Evolutionary conservation across 64 coral and sea anemone species (phyloP), one percentile per base, ranked within the genome.

Genomic region (Montipora cactus): DNA sequence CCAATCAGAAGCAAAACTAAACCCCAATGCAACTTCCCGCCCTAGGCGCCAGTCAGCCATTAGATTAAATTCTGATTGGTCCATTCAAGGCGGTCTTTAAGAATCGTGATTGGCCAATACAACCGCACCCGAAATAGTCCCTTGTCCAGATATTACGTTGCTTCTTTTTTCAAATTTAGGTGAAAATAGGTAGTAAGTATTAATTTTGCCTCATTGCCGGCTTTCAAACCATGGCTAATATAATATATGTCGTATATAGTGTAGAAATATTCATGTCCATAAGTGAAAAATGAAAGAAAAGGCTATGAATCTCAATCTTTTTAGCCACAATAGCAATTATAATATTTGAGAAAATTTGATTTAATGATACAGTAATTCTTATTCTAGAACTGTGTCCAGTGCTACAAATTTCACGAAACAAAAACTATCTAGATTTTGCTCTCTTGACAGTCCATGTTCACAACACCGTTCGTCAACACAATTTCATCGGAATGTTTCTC

Each of bases 391-490:
- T 47, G 45, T 50, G 47, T 68, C 37, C 15, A 66, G 53, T 57
- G 53, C 53, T 11, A 57, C 53, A 57, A 57, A 57, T 57, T 57
- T 57, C 53, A 64, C 52, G 10, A 55, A 7, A 10, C n/a, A 5
- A 8, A 46, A 18, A 3, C 19, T 8, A 71, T 71, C 47, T 88
- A 97, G 81, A 97, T 97, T 80, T 97, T 97, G 73, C 96, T 97
- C 44, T 97, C 96, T 86, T 97, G 96, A 28, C 91, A 80, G 28
- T 95, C 87, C 59, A 95, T 90, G 93, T 76, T 97, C 4, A 95
- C 96, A 13, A 86, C 89, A 72, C 90, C 91, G 62, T 92, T 75
- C 44, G 78, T 79, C 49, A 95, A 73, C 25, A 81, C 79, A 67
- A 97, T 77, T 94, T 89, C 79, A 15, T 90, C 85, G 20, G 68